Conservation (phyloP, 2,113 vertebrate genomes). For the Ia io region DNA sequence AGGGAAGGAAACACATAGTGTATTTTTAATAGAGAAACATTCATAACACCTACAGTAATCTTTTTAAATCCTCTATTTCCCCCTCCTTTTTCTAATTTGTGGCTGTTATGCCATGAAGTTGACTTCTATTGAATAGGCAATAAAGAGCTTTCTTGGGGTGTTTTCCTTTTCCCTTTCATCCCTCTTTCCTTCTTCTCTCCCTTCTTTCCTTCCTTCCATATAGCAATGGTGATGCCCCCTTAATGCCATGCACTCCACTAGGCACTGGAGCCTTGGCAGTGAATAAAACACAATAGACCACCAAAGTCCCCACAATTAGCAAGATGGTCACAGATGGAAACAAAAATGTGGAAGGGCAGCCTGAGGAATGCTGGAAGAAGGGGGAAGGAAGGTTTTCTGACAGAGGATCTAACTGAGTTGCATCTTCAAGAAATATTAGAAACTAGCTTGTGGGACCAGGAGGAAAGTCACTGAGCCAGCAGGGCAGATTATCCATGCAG, state of each 20-base stretch:
- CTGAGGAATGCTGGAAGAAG: background rate
- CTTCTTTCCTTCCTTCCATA: background rate
- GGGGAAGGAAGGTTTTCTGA: background rate
- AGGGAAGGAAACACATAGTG: background rate
- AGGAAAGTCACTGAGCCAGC: background rate
- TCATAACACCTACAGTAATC: background rate
- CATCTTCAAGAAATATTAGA: background rate
- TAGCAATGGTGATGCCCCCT: background rate
- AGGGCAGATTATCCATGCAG: background rate
- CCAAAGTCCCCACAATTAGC: background rate
- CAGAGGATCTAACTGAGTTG: background rate
- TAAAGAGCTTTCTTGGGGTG: background rate
- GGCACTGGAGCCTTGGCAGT: background rate
- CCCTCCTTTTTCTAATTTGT: background rate
- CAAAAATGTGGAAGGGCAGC: background rate
- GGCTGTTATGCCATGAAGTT: background rate
- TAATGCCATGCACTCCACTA: background rate
- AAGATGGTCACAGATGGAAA: background rate
- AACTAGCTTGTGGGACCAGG: background rate
- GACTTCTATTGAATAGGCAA: background rate
- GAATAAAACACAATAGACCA: background rate
- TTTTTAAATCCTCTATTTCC: background rate
- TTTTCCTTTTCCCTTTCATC: background rate
- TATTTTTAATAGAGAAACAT: background rate
- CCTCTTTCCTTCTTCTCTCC: fast-evolving